Conservation (phyloP, 2,113 vertebrate species). For the Galbula dea region DNA sequence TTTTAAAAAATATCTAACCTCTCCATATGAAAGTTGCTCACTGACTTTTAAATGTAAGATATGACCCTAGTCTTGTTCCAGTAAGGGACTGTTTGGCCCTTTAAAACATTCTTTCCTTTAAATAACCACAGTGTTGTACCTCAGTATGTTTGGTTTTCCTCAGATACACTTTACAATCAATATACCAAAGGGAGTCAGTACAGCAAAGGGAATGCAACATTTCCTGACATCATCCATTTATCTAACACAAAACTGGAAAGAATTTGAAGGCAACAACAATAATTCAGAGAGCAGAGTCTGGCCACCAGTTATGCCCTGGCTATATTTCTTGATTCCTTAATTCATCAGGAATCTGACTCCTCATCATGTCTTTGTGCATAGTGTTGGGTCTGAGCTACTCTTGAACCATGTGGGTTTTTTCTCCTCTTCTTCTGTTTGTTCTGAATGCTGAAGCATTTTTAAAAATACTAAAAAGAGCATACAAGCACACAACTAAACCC, state of each 20-base stretch:
- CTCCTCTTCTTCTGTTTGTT: neutral
- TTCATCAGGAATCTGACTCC: neutral
- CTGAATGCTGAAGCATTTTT: neutral
- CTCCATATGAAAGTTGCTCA: neutral
- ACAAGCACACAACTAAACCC: conserved; percentile 62
- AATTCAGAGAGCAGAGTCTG: neutral
- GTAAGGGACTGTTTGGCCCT: neutral
- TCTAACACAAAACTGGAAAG: neutral
- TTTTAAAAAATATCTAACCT: neutral
- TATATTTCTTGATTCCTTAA: neutral
- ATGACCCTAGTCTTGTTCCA: neutral
- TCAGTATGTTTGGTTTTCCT: neutral
- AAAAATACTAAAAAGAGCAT: conserved; percentile 47
- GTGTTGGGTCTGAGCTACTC: neutral
- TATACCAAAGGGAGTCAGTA: neutral
- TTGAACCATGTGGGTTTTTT: neutral
- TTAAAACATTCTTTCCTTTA: neutral
- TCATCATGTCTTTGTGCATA: neutral
- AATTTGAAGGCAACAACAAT: neutral
- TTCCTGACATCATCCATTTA: neutral
- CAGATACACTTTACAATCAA: neutral
- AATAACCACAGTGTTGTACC: neutral
- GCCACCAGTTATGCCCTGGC: neutral
- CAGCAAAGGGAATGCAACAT: neutral
- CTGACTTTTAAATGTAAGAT: neutral